Base-by-base conservation (phyloP, 35 echinoderm and acorn worm species). In the Heliocidaris erythrogramma region DNA sequence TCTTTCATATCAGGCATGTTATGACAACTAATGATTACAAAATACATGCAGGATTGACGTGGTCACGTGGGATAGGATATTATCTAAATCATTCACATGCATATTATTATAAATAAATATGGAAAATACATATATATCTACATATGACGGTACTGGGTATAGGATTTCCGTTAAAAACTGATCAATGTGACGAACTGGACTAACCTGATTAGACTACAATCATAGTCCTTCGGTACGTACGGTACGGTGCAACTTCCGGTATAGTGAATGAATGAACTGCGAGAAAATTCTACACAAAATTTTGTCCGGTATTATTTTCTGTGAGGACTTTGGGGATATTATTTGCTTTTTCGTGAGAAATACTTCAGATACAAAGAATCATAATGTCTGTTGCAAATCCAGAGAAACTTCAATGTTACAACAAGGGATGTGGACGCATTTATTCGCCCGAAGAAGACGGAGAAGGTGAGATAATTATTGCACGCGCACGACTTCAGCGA, bases 371-470 rank as follows among this genome's bases (percentile, higher is more conserved):
- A 78, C 13, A 78, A 78, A 78, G 0, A 78, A 78, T 0, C 65
- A n/a, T 78, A n/a, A 78, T 78, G 65, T 78, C 65, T 78, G 65
- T 24, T 78, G 65, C 7, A 2, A 78, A 27, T 6, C 18, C 92
- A 93, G 48, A 59, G 16, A 95, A 42, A 32, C 87, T 95, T 85
- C 86, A 94, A 49, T 97, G 96, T 53, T 97, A 95, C 93, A 97
- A 97, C 88, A 97, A 95, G 84, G 96, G 96, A 59, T 97, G 96
- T 85, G 94, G 85, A 30, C 86, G 84, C 47, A 85, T 95, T 60
- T 97, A 91, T 49, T 88, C 59, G 13, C 85, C 59, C 31, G 86
- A 94, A 11, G 42, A 95, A 60, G 93, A 97, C 94, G 96, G 96
- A 16, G 86, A 85, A 94, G 96, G 96, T 97, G 94, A 94, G 61